Evolutionary conservation across 2,797 vertebrate genomes (phyloP).

Genomic region (Loriculus beryllinus): DNA sequence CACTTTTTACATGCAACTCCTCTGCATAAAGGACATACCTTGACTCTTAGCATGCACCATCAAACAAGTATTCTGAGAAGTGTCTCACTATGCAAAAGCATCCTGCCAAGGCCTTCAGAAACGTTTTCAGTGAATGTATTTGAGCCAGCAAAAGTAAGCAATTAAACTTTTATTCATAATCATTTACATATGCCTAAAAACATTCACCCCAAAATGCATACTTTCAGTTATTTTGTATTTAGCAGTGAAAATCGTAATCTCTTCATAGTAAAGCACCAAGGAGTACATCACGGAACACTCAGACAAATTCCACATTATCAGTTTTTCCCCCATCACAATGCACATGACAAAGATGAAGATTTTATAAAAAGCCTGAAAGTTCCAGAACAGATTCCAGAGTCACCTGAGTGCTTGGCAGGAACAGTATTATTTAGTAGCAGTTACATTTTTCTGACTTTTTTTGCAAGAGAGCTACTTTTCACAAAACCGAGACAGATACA

Average conservation of each 20-base stretch:
- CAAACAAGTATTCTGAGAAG: not conserved
- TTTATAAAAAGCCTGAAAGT: not conserved
- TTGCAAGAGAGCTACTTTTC: not conserved
- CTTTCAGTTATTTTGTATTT: not conserved
- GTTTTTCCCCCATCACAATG: not conserved
- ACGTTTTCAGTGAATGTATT: not conserved
- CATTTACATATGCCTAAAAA: slow-evolving; percentile 19
- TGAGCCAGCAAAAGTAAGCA: not conserved
- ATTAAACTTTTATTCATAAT: slow-evolving; percentile 59
- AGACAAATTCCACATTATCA: not conserved
- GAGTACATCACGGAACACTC: not conserved
- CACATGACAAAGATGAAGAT: not conserved
- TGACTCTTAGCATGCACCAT: not conserved
- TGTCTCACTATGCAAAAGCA: not conserved
- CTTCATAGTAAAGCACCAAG: slow-evolving; percentile 21
- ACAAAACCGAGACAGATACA: not conserved
- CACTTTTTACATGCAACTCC: not conserved
- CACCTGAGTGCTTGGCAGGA: slow-evolving; percentile 43
- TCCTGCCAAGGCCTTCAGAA: not conserved
- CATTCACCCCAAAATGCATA: slow-evolving; percentile 15
- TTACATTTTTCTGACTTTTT: not conserved
- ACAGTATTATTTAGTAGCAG: not conserved
- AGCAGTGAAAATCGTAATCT: slow-evolving; percentile 6
- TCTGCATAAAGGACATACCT: not conserved
- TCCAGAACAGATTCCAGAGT: slow-evolving; percentile 2